Conservation (phyloP, 2,888 invertebrate genomes). For the Isoperla grammatica region DNA sequence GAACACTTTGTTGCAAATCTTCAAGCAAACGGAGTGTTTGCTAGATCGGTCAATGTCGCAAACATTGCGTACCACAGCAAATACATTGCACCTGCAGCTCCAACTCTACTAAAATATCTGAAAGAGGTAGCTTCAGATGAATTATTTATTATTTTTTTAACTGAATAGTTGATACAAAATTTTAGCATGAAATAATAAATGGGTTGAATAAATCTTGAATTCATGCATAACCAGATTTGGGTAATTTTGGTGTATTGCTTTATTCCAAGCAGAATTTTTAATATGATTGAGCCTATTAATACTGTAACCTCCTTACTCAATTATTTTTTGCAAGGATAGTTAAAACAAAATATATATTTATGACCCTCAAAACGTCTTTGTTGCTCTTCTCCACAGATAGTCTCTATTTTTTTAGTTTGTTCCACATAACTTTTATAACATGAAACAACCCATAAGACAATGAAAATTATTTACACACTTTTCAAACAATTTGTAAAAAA, state of each 20-base stretch:
- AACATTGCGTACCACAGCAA: constrained; percentile 38
- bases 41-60: constrained; percentile 34
- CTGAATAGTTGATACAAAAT: background rate
- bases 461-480: background rate
- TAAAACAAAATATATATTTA: no score
- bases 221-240: no score
- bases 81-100: constrained; percentile 43
- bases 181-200: background rate
- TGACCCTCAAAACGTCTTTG: no score
- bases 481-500: background rate
- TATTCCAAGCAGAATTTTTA: no score
- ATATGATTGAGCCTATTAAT: no score
- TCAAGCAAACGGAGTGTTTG: constrained; percentile 40
- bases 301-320: no score
- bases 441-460: no score
- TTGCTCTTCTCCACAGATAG: no score
- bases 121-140: constrained; percentile 36
- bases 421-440: no score
- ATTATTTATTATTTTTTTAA: background rate
- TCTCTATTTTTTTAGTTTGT: no score
- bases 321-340: no score
- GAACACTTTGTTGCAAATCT: constrained; percentile 52
- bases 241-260: no score
- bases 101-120: constrained; percentile 43
- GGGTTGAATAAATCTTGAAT: background rate